Percentiles rank a stretch among this genome's conserved stretches.
phyloP scores from a whole-genome alignment of 2,113 vertebrate genomes.

The Genyomyrus donnyi region DNA sequence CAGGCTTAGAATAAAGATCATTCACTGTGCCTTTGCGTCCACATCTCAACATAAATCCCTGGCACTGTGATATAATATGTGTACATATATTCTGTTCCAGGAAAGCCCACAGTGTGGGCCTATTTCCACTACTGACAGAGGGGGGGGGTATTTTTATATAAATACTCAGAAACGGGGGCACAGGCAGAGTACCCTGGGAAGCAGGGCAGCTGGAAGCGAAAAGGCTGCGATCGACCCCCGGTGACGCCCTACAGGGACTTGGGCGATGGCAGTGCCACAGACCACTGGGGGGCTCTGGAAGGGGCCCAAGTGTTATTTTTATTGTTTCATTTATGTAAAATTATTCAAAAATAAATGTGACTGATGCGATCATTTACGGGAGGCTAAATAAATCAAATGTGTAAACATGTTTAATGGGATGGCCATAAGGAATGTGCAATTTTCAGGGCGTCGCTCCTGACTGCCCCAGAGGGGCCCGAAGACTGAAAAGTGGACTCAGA shows the following conservation, averaged over 20 bases:
- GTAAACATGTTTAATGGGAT: neutral
- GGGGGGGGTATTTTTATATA: constrained; percentile 24
- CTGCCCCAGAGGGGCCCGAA: constrained; percentile 58
- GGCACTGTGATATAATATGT: neutral
- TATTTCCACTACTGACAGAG: constrained; percentile 22
- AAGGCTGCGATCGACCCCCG: neutral
- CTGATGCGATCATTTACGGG: neutral
- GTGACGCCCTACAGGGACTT: no score
- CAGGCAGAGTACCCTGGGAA: constrained; percentile 23
- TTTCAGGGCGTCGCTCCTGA: constrained; percentile 65
- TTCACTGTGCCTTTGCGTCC: constrained; percentile 54
- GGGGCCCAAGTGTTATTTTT: neutral
- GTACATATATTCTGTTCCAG: constrained; percentile 31
- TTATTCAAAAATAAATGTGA: neutral
- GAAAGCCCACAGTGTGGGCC: constrained; percentile 16
- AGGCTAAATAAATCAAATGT: neutral
- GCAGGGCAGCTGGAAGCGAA: neutral
- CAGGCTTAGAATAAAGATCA: constrained; percentile 56
- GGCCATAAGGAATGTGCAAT: neutral
- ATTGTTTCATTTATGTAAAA: neutral
- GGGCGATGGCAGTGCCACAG: neutral
- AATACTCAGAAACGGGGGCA: neutral
- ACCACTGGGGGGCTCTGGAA: neutral
- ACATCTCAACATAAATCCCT: constrained; percentile 17
- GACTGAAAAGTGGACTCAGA: constrained; percentile 71